These are phyloP conservation scores for Netelia inedita DNA, from an alignment of 2,888 invertebrate species.

Conservation along the genomic window DNA sequence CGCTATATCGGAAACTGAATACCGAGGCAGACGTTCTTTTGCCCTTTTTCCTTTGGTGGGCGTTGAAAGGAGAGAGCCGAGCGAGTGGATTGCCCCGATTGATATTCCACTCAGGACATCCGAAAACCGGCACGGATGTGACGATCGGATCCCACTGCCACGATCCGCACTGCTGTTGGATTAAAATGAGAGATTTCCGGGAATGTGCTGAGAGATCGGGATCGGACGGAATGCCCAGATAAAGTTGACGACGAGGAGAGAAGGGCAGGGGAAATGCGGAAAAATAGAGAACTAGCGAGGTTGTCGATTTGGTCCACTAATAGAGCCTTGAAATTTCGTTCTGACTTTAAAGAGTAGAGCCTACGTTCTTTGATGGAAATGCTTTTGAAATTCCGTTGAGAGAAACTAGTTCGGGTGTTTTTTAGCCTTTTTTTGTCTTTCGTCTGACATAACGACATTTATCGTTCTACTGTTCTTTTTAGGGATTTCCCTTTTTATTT, in stretches of 20 bases:
- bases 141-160: slow-evolving; percentile 68
- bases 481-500: too few species aligned
- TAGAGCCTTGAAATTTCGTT: slow-evolving; percentile 28
- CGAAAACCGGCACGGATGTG: slow-evolving; percentile 77
- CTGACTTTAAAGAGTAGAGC: neutral
- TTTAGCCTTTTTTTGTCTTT: neutral
- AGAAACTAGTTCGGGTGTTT: neutral
- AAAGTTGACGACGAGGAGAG: slow-evolving; percentile 1
- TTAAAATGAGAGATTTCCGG: slow-evolving; percentile 74
- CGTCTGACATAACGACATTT: neutral
- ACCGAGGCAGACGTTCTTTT: slow-evolving; percentile 23
- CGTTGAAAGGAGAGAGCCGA: slow-evolving; percentile 70
- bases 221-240: neutral
- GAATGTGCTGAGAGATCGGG: slow-evolving; percentile 25
- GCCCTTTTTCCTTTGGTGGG: slow-evolving; percentile 38
- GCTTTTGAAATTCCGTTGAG: slow-evolving; percentile 18
- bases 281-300: neutral
- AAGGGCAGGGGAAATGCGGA: neutral
- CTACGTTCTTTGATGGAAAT: slow-evolving; percentile 15
- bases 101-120: slow-evolving; percentile 81
- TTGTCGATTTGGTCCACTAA: slow-evolving; percentile 46
- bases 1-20: slow-evolving; percentile 33
- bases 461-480: neutral
- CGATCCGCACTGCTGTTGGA: slow-evolving; percentile 69
- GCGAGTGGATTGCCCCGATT: slow-evolving; percentile 74